These are phyloP conservation scores for Notothenia coriiceps DNA, from an alignment of 2,113 vertebrate genomes.

Conservation along the genomic window DNA sequence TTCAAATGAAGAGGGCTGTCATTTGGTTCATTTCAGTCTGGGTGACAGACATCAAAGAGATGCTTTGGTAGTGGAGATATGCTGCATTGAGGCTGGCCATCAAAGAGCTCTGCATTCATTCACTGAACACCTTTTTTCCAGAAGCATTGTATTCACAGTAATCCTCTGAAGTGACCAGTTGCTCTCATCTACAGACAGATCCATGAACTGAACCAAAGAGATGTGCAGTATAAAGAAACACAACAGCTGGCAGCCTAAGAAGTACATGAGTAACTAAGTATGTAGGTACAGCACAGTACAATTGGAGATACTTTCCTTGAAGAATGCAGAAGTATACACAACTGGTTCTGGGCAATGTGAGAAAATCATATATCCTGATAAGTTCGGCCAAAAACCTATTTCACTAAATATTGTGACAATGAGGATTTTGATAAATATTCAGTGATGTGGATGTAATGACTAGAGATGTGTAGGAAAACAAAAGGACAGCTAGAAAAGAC, in stretches of 20 bases:
- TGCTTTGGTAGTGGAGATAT: conserved; percentile 78
- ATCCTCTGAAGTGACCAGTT: conserved; percentile 76
- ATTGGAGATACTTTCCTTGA: background rate
- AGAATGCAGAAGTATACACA: background rate
- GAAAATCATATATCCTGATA: too few relatives aligned
- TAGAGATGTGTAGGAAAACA: too few relatives aligned
- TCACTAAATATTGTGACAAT: too few relatives aligned
- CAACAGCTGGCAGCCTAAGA: conserved; percentile 8
- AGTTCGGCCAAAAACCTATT: too few relatives aligned
- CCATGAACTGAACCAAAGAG: conserved; percentile 38
- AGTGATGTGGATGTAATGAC: too few relatives aligned
- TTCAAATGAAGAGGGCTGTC: conserved; percentile 21
- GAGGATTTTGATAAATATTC: too few relatives aligned
- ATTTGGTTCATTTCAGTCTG: conserved; percentile 53
- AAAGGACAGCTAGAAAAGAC: too few relatives aligned
- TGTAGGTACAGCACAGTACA: too few relatives aligned
- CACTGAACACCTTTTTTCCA: conserved; percentile 57
- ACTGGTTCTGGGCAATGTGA: too few relatives aligned
- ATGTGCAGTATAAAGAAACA: conserved; percentile 47
- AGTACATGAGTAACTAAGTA: background rate
- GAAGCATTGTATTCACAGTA: conserved; percentile 67
- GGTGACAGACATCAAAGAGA: conserved; percentile 76
- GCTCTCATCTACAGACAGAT: conserved; percentile 74
- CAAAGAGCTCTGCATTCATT: conserved; percentile 79
- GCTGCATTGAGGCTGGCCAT: conserved; percentile 73